phyloP scores from a whole-genome alignment of 2,113 vertebrate species.

The Bungarus multicinctus region DNA sequence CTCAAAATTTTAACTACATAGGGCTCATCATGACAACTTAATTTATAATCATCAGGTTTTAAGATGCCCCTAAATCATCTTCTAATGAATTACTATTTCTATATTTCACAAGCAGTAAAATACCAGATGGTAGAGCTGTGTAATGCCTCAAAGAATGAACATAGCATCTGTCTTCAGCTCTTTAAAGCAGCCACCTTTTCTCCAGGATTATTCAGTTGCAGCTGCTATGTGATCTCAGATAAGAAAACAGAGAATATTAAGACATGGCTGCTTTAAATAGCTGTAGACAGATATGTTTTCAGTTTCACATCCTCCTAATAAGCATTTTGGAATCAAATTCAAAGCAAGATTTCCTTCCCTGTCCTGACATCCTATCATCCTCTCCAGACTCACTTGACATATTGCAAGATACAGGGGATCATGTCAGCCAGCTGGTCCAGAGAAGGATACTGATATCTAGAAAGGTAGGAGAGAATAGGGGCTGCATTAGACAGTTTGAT shows the following conservation, averaged over 20 bases:
- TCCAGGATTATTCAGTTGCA: neutral
- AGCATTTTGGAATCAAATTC: neutral
- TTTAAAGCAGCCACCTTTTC: neutral
- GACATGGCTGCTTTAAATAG: neutral
- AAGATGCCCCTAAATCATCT: neutral
- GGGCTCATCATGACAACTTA: neutral
- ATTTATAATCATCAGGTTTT: neutral
- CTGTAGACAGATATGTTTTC: neutral
- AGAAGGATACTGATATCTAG: constrained; percentile 85
- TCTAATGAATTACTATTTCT: neutral
- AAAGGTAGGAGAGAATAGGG: neutral
- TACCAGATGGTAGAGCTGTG: neutral
- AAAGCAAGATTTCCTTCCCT: neutral
- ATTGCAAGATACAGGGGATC: constrained; percentile 85
- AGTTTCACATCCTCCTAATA: neutral
- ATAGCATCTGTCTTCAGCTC: neutral
- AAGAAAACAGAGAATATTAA: neutral
- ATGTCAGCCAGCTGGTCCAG: constrained; percentile 89
- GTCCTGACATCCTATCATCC: neutral
- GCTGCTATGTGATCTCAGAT: neutral
- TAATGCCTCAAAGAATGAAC: neutral
- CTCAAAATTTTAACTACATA: neutral
- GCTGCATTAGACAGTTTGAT: neutral
- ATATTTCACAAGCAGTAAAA: neutral
- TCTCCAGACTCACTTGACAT: constrained; percentile 80